Base-by-base conservation (phyloP, 2,888 invertebrate genomes). In the Mechanitis messenoides region DNA sequence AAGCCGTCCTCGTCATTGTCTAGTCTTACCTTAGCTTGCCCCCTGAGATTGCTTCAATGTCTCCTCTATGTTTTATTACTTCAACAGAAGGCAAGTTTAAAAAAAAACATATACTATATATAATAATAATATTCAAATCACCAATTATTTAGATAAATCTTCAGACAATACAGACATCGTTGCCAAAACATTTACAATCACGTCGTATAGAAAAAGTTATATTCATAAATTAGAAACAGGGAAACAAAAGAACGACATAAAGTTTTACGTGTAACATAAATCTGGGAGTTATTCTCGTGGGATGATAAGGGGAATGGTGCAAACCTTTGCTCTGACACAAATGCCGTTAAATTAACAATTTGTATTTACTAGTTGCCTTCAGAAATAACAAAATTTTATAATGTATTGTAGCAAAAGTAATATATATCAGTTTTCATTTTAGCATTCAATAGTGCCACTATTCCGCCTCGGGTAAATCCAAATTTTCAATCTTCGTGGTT, bases 401-500 rank as follows among this genome's bases (percentile, higher is more conserved):
- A 20, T 20, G 20, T 20, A 20, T 20, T 20, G 20, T 20, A 20
- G 20, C 20, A 20, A 20, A 20, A 20, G 20, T 20, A 20, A 20
- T 20, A 20, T 20, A 20, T 61, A 11, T 50, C 45, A 38, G 53
- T 53, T 53, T 35, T 56, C 46, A 7, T 45, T n/a, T 53, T 54
- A 47, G 54, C n/a, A 63, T 63, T 63, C 63, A 63, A 63, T 60
- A 60, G 50, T 31, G 31, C 35, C 63, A 58, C 65, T 74, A 71
- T 71, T 72, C 77, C 76, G 74, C 84, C 76, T 77, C 75, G 81
- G 83, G 81, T 81, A 84, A 85, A 83, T 82, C 86, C 83, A 78
- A 83, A 80, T 87, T 87, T 89, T 84, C 89, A 88, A 88, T 89
- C 85, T 87, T 80, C 80, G 74, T 77, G 80, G 90, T 90, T 90